Percentiles rank a stretch among this genome's conserved stretches.
Evolutionary conservation across 2,888 invertebrate genomes (phyloP).

Genomic region (Allygus modestus): DNA sequence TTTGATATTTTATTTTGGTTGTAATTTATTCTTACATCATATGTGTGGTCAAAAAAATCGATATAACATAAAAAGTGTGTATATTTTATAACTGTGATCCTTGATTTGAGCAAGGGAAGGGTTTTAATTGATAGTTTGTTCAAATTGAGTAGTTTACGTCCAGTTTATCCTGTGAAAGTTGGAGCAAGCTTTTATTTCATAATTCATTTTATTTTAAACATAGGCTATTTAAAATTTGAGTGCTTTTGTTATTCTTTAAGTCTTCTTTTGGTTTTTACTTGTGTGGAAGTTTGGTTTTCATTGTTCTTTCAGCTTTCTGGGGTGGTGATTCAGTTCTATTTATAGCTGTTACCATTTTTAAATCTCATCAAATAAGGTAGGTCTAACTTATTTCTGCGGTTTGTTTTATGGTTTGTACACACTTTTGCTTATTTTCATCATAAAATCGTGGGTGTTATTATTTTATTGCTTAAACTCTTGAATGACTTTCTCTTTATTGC

Average conservation of each 20-base stretch:
- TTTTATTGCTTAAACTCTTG: not conserved
- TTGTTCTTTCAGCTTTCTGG: slow-evolving; percentile 45
- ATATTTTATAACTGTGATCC: slow-evolving; percentile 6
- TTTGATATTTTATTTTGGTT: no score
- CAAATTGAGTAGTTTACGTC: not conserved
- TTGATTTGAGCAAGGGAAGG: slow-evolving; percentile 16
- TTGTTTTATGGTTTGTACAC: slow-evolving; percentile 21
- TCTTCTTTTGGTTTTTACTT: slow-evolving; percentile 37
- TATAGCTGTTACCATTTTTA: slow-evolving; percentile 40
- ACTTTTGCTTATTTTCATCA: slow-evolving; percentile 19
- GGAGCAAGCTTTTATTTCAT: not conserved
- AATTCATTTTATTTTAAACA: not conserved
- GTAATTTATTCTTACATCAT: no score
- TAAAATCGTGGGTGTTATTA: not conserved
- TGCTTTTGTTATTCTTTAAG: slow-evolving; percentile 28
- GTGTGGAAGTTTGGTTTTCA: slow-evolving; percentile 41
- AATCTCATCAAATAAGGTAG: slow-evolving; percentile 35
- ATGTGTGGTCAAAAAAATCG: no score
- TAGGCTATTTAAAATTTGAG: not conserved
- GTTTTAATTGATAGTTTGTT: slow-evolving; percentile 6
- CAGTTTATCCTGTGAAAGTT: not conserved
- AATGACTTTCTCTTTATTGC: not conserved
- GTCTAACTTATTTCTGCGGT: slow-evolving; percentile 22
- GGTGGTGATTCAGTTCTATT: slow-evolving; percentile 40
- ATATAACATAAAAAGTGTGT: no score